Base-by-base conservation (phyloP, 2,888 invertebrate genomes). In the Diarsia rubi region DNA sequence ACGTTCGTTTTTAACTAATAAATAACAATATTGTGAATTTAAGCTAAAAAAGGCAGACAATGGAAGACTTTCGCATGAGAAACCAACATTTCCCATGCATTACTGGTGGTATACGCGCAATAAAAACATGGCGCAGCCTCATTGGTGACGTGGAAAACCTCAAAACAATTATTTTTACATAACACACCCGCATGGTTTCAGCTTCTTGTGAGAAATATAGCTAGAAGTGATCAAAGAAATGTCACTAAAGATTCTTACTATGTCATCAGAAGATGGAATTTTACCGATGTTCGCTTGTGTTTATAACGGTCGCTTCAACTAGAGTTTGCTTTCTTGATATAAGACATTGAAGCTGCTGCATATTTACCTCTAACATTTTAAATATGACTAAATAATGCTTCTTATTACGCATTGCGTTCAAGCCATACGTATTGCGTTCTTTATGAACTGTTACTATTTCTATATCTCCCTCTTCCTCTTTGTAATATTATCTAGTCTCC, bases 21-120 rank as follows among this genome's bases (percentile, higher is more conserved):
- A 80, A 80, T 81, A 81, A 83, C 81, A 86, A 86, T 85, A 88
- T 87, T 86, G 87, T 87, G 86, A 88, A 85, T 75, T 82, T 78
- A 86, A 75, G 67, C 52, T 82, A 80, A 83, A 89, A 89, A 89
- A 87, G 82, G 45, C 71, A 82, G 81, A 92, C 92, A 92, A 93
- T 92, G 75, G 89, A 79, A 86, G 90, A 94, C 95, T 95, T 95
- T 95, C 95, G 94, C 95, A 96, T 94, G 96, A 92, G 95, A 96
- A 95, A 91, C 92, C 87, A 88, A 81, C 88, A 90, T 92, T 95
- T 96, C 95, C 92, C 95, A 95, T 93, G 92, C 93, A 90, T 91
- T 93, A 93, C 91, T 91, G 91, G 69, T 88, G 85, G 91, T 90
- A 87, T 90, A 90, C 85, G 88, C 85, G 91, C 91, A 92, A 92